These are phyloP conservation scores for Panopea generosa DNA, from an alignment of 2,888 invertebrate species.

Conservation along the genomic window DNA sequence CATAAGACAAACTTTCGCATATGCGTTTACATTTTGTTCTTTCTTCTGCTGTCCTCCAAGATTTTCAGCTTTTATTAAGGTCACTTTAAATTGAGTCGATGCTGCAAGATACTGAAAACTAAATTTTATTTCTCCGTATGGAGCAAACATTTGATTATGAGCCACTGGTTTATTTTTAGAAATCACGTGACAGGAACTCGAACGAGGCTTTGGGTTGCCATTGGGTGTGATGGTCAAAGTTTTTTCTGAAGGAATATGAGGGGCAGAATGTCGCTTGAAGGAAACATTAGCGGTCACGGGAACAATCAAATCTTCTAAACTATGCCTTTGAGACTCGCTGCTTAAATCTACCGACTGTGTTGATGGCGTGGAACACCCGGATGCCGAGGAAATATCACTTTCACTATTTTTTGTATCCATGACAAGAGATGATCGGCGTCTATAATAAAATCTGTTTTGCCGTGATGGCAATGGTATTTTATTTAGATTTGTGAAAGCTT, in stretches of 20 bases:
- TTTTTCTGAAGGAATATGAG: constrained; percentile 61
- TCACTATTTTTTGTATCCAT: constrained; percentile 29
- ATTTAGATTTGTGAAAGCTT: constrained; percentile 32
- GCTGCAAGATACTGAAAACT: constrained; percentile 85
- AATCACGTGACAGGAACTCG: constrained; percentile 56
- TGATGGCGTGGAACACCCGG: constrained; percentile 28
- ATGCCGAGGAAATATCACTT: constrained; percentile 31
- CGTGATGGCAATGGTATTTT: constrained; percentile 57
- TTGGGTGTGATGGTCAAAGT: constrained; percentile 10
- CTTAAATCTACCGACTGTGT: constrained; percentile 30
- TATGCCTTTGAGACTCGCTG: constrained; percentile 38
- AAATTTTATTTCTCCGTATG: constrained; percentile 82
- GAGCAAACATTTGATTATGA: constrained; percentile 58
- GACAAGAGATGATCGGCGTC: constrained; percentile 76
- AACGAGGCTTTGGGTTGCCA: constrained; percentile 44
- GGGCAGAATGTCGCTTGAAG: constrained; percentile 77
- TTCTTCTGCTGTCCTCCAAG: constrained; percentile 82
- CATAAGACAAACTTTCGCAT: constrained; percentile 84
- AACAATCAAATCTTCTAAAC: constrained; percentile 54
- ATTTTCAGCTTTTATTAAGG: constrained; percentile 80
- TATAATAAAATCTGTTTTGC: constrained; percentile 69
- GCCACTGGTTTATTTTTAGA: constrained; percentile 16
- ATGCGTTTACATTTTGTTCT: constrained; percentile 83
- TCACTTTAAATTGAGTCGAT: constrained; percentile 84
- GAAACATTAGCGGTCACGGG: constrained; percentile 36